Evolutionary conservation across 1,140 invertebrate species (phyloP).

Genomic region (Adoxophyes honmai): DNA sequence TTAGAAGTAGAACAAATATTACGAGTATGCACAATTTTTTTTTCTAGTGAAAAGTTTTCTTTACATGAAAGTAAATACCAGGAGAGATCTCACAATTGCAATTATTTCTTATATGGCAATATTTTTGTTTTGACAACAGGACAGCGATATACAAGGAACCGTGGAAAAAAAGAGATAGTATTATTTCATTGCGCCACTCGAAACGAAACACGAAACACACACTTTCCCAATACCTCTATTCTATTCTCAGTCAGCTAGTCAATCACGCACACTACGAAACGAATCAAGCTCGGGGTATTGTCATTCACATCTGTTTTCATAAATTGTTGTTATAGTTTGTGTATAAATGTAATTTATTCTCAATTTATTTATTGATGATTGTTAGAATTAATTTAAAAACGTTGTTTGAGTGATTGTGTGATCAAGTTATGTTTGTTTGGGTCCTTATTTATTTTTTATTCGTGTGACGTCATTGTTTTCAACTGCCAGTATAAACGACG

Average conservation of each 20-base stretch:
- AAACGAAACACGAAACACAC: slow-evolving; percentile 12
- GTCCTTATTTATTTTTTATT: slow-evolving; percentile 48
- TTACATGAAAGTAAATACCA: no score
- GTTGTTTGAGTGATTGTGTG: slow-evolving; percentile 30
- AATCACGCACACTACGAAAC: slow-evolving; percentile 35
- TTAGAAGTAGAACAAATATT: no score
- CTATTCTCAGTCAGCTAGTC: slow-evolving; percentile 8
- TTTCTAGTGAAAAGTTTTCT: no score
- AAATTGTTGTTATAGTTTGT: slow-evolving; percentile 66
- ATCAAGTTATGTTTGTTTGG: slow-evolving; percentile 41
- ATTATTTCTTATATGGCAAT: background rate
- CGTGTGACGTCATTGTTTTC: slow-evolving; percentile 75
- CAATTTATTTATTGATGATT: slow-evolving; percentile 48
- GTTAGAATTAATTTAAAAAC: slow-evolving; percentile 30
- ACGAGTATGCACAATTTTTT: no score
- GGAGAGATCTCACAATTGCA: no score
- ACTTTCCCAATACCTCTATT: slow-evolving; percentile 18
- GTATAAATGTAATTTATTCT: slow-evolving; percentile 56
- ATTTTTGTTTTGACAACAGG: background rate
- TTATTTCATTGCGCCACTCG: background rate
- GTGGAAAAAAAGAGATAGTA: background rate
- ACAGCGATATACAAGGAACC: no score
- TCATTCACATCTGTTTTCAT: slow-evolving; percentile 67
- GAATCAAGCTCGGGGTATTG: slow-evolving; percentile 50
- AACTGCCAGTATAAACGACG: slow-evolving; percentile 73